Percentiles rank a stretch among this genome's conserved stretches.
Evolutionary conservation across 1,140 invertebrate genomes (phyloP).

Genomic region (Nixonia krombeini): DNA sequence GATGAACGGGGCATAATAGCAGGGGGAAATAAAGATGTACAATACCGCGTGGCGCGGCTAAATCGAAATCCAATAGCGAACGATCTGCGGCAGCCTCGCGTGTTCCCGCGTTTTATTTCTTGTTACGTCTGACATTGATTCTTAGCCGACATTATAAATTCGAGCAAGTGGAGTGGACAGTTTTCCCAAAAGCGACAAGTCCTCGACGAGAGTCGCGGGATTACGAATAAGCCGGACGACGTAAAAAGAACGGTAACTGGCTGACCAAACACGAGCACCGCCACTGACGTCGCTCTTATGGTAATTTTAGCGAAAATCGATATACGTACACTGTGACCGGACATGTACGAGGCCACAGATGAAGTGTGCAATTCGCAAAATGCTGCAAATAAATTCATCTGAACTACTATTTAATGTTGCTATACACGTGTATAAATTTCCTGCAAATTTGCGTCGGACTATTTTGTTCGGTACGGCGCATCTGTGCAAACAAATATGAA

Average conservation of each 20-base stretch:
- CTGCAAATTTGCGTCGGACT: no score
- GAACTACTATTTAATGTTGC: no score
- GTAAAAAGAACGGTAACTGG: constrained; percentile 4
- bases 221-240: neutral
- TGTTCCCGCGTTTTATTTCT: neutral
- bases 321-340: constrained; percentile 25
- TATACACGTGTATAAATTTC: no score
- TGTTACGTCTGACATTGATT: constrained; percentile 6
- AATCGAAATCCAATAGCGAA: constrained; percentile 15
- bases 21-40: constrained; percentile 32
- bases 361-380: neutral
- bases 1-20: constrained; percentile 7
- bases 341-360: neutral
- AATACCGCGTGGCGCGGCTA: constrained; percentile 8
- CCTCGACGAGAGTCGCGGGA: neutral
- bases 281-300: constrained; percentile 44
- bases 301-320: constrained; percentile 46
- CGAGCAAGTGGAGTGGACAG: neutral
- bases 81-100: constrained; percentile 5
- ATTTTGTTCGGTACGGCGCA: no score
- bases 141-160: constrained; percentile 1
- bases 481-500: no score
- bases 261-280: constrained; percentile 33
- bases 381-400: neutral
- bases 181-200: constrained; percentile 1